These are phyloP conservation scores for Phenacoccus solenopsis DNA, from an alignment of 1,140 invertebrate genomes.

Conservation along the genomic window DNA sequence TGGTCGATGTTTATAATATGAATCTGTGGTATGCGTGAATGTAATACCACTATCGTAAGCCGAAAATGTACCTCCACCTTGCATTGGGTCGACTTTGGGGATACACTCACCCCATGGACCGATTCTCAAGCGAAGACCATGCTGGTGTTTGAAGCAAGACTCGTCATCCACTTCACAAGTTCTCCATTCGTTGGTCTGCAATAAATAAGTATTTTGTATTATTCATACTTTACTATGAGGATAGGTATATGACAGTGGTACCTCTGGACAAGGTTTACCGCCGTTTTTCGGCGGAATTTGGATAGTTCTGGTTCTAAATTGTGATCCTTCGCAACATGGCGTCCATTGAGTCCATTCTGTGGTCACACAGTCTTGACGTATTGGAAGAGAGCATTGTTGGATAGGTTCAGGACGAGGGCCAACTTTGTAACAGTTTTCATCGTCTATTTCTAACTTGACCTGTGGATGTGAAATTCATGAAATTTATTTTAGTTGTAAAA, in stretches of 20 bases:
- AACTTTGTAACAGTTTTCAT: conserved; percentile 30
- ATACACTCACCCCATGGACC: conserved; percentile 29
- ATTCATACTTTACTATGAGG: not conserved
- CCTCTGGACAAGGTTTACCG: conserved; percentile 30
- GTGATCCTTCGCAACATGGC: conserved; percentile 27
- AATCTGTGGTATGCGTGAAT: conserved; percentile 24
- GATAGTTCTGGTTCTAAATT: conserved; percentile 27
- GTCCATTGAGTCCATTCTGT: conserved; percentile 31
- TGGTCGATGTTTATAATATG: conserved; percentile 31
- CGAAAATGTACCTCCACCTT: not conserved
- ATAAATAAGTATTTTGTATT: not conserved
- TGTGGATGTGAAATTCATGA: conserved; percentile 20
- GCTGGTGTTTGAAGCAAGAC: conserved; percentile 20
- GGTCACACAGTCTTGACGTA: conserved; percentile 31
- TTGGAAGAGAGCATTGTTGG: conserved; percentile 29
- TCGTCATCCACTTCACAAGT: conserved; percentile 27
- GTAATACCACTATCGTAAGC: not conserved
- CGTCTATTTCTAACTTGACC: conserved; percentile 28
- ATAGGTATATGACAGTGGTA: conserved; percentile 20
- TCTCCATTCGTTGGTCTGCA: conserved; percentile 31
- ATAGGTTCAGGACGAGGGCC: conserved; percentile 27
- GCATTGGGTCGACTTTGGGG: conserved; percentile 11
- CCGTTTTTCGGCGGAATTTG: conserved; percentile 30
- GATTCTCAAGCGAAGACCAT: conserved; percentile 26
- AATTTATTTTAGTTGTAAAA: too few species aligned